Evolutionary conservation across 2,113 vertebrate genomes (phyloP), one percentile per base, ranked within the genome.

Genomic region (Menidia beryllina): DNA sequence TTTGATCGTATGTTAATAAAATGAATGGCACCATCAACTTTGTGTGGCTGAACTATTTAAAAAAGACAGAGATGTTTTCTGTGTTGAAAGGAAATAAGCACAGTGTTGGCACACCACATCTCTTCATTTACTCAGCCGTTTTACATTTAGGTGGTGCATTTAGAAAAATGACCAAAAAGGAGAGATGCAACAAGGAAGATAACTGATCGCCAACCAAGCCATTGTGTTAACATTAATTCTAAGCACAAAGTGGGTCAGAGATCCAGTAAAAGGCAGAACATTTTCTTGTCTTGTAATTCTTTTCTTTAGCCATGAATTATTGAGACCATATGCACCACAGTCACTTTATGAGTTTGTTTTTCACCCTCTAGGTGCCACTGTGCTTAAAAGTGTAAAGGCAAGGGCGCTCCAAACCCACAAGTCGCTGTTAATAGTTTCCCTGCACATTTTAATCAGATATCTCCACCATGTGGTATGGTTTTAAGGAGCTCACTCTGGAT

Each of bases 331-430:
- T 50, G 52, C 49, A 30, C 57, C 56, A n/a, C 65, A 53, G 53
- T 45, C 23, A 70, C 54, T 70, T 79, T 65, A 79, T 62, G 64
- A 58, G 51, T 82, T 85, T 77, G 73, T 82, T 85, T 80, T 86
- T 64, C 34, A 64, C 15, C 45, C 60, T 79, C 43, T 27, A 49
- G 56, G 39, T 71, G 65, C 25, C 1, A 21, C 26, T 62, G 47
- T 38, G 43, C 55, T 71, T n/a, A 6, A 19, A 41, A 62, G 52
- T 49, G 24, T 60, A 50, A 69, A 53, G 25, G 23, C 48, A 69
- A 1, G 20, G 69, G 21, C 43, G 43, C 20, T 57, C 51, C 53
- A 61, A 75, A 34, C 49, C 72, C 65, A 48, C 75, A 81, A 65
- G 69, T 61, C 47, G 45, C 47, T 51, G 75, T 77, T 82, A 80